phyloP scores from a whole-genome alignment of 2,888 invertebrate species.

The Iphiclides podalirius region DNA sequence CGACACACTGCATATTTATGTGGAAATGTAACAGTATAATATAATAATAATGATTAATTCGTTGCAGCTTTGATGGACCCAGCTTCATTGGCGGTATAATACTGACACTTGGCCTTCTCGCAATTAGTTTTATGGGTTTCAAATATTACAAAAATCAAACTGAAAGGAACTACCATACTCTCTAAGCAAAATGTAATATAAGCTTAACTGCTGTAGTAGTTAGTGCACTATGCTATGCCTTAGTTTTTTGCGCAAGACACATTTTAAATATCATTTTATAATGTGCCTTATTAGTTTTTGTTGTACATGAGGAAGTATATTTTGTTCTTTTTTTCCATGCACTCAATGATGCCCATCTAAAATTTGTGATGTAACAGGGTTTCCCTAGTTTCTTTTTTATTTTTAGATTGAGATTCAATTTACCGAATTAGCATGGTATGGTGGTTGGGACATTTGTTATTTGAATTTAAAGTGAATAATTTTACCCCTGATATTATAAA shows the following conservation, averaged over 20 bases:
- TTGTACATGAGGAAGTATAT: conserved; percentile 19
- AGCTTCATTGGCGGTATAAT: conserved; percentile 93
- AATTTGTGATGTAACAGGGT: conserved; percentile 26
- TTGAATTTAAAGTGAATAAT: conserved; percentile 35
- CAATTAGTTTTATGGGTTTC: conserved; percentile 89
- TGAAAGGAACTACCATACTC: conserved; percentile 92
- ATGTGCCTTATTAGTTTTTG: conserved; percentile 18
- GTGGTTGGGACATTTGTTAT: conserved; percentile 29
- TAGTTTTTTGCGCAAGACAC: conserved; percentile 26
- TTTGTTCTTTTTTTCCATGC: conserved; percentile 31
- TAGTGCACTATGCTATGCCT: conserved; percentile 56
- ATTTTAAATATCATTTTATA: conserved; percentile 16
- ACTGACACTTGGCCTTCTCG: conserved; percentile 87
- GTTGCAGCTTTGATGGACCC: conserved; percentile 84
- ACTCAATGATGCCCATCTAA: conserved; percentile 23
- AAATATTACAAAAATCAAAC: conserved; percentile 93
- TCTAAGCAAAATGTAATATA: conserved; percentile 78
- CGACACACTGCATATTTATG: too few species aligned
- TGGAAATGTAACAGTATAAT: too few species aligned
- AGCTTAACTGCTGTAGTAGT: conserved; percentile 37
- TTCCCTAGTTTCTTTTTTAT: conserved; percentile 18
- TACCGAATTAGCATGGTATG: conserved; percentile 19
- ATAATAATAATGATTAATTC: too few species aligned
- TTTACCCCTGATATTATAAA: conserved; percentile 30
- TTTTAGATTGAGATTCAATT: conserved; percentile 16